Evolutionary conservation across 2,797 vertebrate species (phyloP).

Genomic region (Halcyon smyrnensis): DNA sequence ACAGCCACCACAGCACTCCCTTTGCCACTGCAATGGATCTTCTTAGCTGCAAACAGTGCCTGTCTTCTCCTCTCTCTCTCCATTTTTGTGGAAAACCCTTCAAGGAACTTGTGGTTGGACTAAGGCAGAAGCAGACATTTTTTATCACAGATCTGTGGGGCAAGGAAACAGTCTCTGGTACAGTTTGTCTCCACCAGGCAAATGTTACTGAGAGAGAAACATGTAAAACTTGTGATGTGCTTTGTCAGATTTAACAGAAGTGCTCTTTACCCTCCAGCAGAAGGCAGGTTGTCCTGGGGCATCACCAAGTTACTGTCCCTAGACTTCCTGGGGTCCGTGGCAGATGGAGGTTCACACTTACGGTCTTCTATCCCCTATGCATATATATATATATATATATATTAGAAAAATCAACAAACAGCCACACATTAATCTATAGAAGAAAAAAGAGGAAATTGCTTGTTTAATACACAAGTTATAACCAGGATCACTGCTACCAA

Average conservation of each 20-base stretch:
- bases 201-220: background rate
- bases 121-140: background rate
- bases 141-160: background rate
- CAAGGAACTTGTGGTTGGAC: background rate
- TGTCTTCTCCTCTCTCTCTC: background rate
- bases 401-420: background rate
- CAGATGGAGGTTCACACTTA: conserved; percentile 19
- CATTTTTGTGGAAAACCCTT: background rate
- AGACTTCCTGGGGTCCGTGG: background rate
- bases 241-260: background rate
- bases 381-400: background rate
- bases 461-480: background rate
- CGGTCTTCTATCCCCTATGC: conserved; percentile 62
- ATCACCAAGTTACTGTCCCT: background rate
- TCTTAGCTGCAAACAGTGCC: background rate
- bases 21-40: background rate
- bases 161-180: background rate
- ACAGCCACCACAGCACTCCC: background rate
- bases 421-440: background rate
- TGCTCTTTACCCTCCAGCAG: conserved; percentile 43
- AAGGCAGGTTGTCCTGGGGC: background rate
- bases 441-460: background rate
- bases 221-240: background rate
- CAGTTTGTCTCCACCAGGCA: background rate
- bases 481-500: background rate